phyloP scores from a whole-genome alignment of 2,888 invertebrate genomes.

The Entomobrya proxima region DNA sequence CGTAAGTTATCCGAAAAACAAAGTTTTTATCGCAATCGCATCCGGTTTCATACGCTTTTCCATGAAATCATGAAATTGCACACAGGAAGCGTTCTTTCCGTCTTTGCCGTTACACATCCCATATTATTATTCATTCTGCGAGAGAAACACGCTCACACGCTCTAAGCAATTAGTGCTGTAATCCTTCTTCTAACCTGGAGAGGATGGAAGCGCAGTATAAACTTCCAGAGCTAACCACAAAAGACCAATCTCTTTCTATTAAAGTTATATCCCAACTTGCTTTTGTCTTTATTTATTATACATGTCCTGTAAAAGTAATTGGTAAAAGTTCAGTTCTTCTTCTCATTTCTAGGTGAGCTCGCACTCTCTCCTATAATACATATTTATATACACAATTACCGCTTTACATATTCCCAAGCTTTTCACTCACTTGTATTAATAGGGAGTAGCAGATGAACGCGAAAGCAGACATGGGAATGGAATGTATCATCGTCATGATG shows the following conservation, averaged over 20 bases:
- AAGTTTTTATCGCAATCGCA: background rate
- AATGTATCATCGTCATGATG: no score
- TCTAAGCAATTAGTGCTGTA: conserved; percentile 15
- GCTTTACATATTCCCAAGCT: no score
- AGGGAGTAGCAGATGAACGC: no score
- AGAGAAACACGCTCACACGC: background rate
- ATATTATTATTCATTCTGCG: background rate
- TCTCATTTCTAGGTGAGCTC: no score
- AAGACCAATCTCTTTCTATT: background rate
- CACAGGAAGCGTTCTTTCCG: background rate
- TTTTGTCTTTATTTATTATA: background rate
- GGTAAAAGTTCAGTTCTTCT: no score
- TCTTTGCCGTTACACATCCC: background rate
- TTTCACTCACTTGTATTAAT: no score
- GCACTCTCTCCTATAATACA: no score
- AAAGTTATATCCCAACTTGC: background rate
- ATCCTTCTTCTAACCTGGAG: background rate
- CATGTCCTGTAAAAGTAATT: no score
- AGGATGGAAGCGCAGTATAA: background rate
- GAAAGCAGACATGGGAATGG: no score
- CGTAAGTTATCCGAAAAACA: background rate
- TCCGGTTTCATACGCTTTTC: background rate
- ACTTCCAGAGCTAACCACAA: background rate
- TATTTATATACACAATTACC: no score
- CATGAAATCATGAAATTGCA: background rate